These are phyloP conservation scores for Alcedo quadribrachys DNA, from an alignment of 2,797 vertebrate species.

Conservation along the genomic window DNA sequence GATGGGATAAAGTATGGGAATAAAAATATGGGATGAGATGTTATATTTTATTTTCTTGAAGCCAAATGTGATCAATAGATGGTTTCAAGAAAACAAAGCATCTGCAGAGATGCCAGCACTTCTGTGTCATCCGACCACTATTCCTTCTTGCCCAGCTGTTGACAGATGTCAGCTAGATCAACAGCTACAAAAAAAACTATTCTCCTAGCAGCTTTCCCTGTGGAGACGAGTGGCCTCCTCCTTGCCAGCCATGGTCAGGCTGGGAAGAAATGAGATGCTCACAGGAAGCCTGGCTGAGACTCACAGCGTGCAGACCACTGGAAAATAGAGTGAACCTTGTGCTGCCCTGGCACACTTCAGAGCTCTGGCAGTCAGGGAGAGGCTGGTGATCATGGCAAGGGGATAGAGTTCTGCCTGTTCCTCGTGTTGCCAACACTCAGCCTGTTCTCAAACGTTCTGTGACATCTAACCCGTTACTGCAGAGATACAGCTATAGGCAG, in stretches of 20 bases:
- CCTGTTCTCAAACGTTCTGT: not conserved
- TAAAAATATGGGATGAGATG: not conserved
- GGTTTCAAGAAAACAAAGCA: not conserved
- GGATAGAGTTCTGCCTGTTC: not conserved
- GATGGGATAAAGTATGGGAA: not conserved
- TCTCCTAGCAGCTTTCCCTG: not conserved
- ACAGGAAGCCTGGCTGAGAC: not conserved
- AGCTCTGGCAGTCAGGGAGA: not conserved
- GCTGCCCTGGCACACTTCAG: not conserved
- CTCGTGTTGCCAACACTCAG: not conserved
- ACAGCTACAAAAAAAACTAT: not conserved
- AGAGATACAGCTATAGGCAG: not conserved
- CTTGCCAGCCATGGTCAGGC: not conserved
- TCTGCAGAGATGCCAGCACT: not conserved
- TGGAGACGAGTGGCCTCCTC: accelerated
- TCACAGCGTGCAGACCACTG: not conserved
- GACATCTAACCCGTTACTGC: not conserved
- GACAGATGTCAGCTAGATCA: not conserved
- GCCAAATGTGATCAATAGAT: not conserved
- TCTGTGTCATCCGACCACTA: not conserved
- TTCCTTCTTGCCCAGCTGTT: not conserved
- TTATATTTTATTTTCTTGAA: not conserved
- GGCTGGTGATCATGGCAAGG: not conserved
- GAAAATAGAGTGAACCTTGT: not conserved
- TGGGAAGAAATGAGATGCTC: not conserved